Evolutionary conservation across 2,797 vertebrate genomes (phyloP), one percentile per base, ranked within the genome.

Genomic region (Pempheris klunzingeri): DNA sequence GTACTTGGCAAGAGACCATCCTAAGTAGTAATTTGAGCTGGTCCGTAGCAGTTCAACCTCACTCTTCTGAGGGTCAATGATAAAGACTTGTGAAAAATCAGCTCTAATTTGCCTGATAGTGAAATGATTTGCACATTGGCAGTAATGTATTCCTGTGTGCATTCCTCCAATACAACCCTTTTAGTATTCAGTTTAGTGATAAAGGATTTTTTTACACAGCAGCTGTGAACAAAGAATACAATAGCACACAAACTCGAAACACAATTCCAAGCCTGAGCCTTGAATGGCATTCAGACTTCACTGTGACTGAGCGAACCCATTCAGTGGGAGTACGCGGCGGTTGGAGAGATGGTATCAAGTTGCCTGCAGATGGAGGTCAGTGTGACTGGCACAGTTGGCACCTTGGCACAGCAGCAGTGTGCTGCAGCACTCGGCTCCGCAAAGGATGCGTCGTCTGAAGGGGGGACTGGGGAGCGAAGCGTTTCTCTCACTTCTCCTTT

Each of bases 301-400:
- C 80, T 91, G 91, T 89, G 89, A 91, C 88, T 91, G 91, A 92
- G 91, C 88, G 85, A 76, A 60, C 81, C 90, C 88, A 93, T 93
- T 93, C 92, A 93, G 88, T 28, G 81, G 77, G 88, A 90, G 91
- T 85, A 61, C 57, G 88, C 82, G 82, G 88, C 87, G 64, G 92
- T 89, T 89, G 88, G 84, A 87, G 88, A 90, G 89, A 92, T 90
- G 90, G 77, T 93, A 92, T 94, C 87, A 71, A 90, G 92, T 92
- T 92, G 92, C 92, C 92, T 94, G 91, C 92, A 93, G 93, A 93
- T 94, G 93, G 92, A 90, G 93, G 93, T 93, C 92, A 93, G 90
- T 91, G 86, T 90, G 91, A 92, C 89, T 93, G 92, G 90, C 92
- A 92, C 92, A 93, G 91, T 93, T 93, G 93, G 91, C 93, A 93